phyloP scores from a whole-genome alignment of 2,113 vertebrate species.

The Porphyrio hochstetteri region DNA sequence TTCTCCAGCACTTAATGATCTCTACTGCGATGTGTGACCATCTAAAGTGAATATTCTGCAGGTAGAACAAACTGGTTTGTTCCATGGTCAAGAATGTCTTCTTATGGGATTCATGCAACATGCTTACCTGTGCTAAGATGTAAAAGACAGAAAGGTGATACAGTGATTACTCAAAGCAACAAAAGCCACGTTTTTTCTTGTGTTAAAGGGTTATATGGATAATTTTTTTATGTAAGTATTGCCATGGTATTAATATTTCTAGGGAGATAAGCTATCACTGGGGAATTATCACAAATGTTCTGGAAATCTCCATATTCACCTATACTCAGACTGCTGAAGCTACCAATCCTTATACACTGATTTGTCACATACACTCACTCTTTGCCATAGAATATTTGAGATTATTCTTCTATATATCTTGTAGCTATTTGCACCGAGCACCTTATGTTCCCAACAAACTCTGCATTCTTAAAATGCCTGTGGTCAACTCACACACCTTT shows the following conservation, averaged over 20 bases:
- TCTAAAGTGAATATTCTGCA: neutral
- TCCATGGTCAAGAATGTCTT: neutral
- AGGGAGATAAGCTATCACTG: neutral
- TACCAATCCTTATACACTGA: neutral
- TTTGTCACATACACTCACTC: neutral
- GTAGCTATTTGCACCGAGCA: neutral
- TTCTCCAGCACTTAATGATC: neutral
- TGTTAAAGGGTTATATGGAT: neutral
- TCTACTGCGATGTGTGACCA: neutral
- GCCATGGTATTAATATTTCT: neutral
- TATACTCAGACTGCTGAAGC: neutral
- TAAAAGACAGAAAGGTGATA: neutral
- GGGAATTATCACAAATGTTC: neutral
- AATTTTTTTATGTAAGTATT: neutral
- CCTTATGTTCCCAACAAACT: neutral
- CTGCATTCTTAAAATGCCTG: neutral
- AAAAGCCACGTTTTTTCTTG: neutral
- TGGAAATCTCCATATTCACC: neutral
- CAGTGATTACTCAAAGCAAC: neutral
- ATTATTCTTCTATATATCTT: neutral
- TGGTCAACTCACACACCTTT: neutral
- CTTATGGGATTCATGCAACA: neutral
- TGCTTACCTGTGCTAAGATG: fast-evolving
- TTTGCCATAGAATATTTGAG: neutral
- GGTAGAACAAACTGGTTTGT: neutral